phyloP scores from a whole-genome alignment of 1,140 invertebrate species.

The Drosophila gunungcola region DNA sequence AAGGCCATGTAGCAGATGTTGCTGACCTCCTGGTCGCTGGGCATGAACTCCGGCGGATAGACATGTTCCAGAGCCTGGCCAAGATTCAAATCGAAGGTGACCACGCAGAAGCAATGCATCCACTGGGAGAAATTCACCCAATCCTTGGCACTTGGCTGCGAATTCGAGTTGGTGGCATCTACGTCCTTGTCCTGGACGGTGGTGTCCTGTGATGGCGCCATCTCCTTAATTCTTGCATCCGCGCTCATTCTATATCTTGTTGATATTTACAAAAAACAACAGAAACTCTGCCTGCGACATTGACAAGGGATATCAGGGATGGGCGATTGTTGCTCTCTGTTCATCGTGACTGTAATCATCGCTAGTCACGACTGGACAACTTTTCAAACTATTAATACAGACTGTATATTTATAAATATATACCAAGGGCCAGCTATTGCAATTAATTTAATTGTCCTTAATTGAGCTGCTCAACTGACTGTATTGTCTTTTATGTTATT shows the following conservation, averaged over 20 bases:
- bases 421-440: too few species aligned
- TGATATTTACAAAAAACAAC: constrained; percentile 27
- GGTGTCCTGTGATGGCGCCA: constrained; percentile 2
- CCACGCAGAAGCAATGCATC: constrained; percentile 98
- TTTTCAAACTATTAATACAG: not conserved
- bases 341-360: not conserved
- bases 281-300: constrained; percentile 19
- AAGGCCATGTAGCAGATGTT: constrained; percentile 99
- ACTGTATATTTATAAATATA: too few species aligned
- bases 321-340: constrained; percentile 21
- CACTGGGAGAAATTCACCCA: constrained; percentile 92
- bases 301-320: constrained; percentile 37
- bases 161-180: constrained; percentile 40
- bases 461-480: too few species aligned
- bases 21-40: constrained; percentile 97
- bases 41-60: constrained; percentile 92
- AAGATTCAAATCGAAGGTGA: constrained; percentile 99
- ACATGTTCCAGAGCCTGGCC: constrained; percentile 94
- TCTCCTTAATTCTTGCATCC: constrained; percentile 19
- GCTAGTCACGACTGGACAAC: not conserved
- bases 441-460: too few species aligned
- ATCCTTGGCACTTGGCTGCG: constrained; percentile 35
- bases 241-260: constrained; percentile 36
- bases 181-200: not conserved
- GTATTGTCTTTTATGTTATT: not conserved